phyloP scores from a whole-genome alignment of 2,888 invertebrate species.

The Lasioglossum calceatum region DNA sequence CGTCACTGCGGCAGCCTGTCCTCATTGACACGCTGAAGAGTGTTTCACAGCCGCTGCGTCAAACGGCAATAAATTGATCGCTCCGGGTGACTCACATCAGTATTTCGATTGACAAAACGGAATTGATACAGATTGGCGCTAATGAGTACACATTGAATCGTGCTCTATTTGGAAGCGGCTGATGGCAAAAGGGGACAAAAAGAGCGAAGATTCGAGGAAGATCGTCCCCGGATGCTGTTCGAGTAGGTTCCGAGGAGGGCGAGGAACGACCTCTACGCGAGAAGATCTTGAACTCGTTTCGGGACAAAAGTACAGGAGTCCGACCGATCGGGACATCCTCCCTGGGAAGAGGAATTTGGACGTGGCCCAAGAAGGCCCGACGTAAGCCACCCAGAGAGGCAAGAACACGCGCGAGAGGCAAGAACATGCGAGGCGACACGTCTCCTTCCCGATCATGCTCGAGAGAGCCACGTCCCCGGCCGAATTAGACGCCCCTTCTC shows the following conservation, averaged over 20 bases:
- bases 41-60: neutral
- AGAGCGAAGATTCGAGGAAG: neutral
- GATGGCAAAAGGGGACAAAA: neutral
- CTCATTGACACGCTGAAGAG: neutral
- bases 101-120: neutral
- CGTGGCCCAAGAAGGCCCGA: conserved; percentile 63
- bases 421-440: conserved; percentile 45
- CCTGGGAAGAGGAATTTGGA: conserved; percentile 65
- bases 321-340: conserved; percentile 56
- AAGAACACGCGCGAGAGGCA: neutral
- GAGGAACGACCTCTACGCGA: conserved; percentile 56
- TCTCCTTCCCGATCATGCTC: neutral
- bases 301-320: conserved; percentile 56
- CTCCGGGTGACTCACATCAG: neutral
- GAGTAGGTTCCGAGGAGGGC: neutral
- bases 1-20: neutral
- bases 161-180: neutral
- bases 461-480: conserved; percentile 11
- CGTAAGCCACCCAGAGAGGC: conserved; percentile 56
- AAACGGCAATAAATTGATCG: neutral
- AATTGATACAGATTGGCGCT: conserved; percentile 2
- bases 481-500: conserved; percentile 52
- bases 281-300: conserved; percentile 70
- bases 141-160: conserved; percentile 1
- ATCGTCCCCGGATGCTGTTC: neutral